phyloP scores from a whole-genome alignment of 2,888 invertebrate species.

The Acronicta psi region DNA sequence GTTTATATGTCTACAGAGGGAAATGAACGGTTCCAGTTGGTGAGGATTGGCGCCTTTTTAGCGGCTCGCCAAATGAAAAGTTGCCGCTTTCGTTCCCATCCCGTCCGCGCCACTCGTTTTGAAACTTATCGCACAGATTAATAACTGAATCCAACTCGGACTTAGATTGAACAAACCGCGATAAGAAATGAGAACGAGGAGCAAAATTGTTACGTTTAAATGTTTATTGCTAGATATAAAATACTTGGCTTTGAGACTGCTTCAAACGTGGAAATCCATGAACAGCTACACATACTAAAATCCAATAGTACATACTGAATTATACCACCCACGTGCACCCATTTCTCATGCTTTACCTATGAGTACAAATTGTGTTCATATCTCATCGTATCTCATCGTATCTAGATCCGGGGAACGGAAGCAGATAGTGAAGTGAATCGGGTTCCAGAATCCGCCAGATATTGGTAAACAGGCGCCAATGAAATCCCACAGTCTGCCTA shows the following conservation, averaged over 20 bases:
- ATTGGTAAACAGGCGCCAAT: constrained; percentile 56
- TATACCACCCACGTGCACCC: constrained; percentile 15
- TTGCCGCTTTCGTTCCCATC: constrained; percentile 27
- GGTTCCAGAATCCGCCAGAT: constrained; percentile 38
- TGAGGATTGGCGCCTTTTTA: constrained; percentile 58
- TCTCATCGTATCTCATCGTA: constrained; percentile 44
- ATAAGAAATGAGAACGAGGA: constrained; percentile 24
- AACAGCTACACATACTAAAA: constrained; percentile 11
- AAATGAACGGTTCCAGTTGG: constrained; percentile 60
- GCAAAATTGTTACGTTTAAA: constrained; percentile 4
- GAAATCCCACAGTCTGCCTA: constrained; percentile 36
- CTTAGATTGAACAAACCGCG: constrained; percentile 32
- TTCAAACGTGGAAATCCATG: constrained; percentile 21
- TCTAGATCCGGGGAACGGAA: constrained; percentile 39
- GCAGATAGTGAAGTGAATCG: constrained; percentile 41
- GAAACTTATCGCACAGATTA: constrained; percentile 70
- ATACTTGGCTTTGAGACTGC: constrained; percentile 11
- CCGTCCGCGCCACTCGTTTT: constrained; percentile 40
- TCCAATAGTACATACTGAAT: constrained; percentile 26
- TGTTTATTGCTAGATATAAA: constrained; percentile 18
- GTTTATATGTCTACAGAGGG: constrained; percentile 60
- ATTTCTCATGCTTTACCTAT: constrained; percentile 29
- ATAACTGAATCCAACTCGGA: constrained; percentile 61
- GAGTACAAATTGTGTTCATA: constrained; percentile 37
- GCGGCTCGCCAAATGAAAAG: constrained; percentile 51